These are phyloP conservation scores for Caenorhabditis uteleia DNA, from an alignment of 2,888 invertebrate genomes.

Conservation along the genomic window DNA sequence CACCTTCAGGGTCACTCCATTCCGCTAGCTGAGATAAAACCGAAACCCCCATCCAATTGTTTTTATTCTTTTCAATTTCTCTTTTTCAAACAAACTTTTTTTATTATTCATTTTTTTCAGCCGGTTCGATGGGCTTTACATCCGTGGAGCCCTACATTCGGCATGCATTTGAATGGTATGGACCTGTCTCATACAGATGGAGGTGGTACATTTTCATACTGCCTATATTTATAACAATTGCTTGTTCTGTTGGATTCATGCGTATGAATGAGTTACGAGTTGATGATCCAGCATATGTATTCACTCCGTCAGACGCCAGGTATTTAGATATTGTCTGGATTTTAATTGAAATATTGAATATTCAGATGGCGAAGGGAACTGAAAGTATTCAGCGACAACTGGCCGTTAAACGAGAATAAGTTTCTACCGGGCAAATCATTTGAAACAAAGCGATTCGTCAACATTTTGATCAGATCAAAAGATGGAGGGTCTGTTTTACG, in stretches of 20 bases:
- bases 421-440: constrained; percentile 68
- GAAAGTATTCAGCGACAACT: constrained; percentile 61
- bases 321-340: constrained; percentile 5
- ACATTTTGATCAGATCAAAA: constrained; percentile 60
- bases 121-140: constrained; percentile 44
- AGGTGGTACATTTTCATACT: constrained; percentile 60
- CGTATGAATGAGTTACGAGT: constrained; percentile 60
- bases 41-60: too few relatives aligned
- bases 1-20: too few relatives aligned
- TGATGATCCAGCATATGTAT: constrained; percentile 67
- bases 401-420: constrained; percentile 67
- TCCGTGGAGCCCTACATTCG: constrained; percentile 62
- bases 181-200: constrained; percentile 45
- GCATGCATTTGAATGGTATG: constrained; percentile 64
- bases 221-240: constrained; percentile 55
- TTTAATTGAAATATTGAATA: neutral
- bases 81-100: neutral
- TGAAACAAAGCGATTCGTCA: constrained; percentile 66
- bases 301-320: constrained; percentile 67
- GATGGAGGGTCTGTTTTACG: constrained; percentile 64
- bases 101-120: constrained; percentile 3
- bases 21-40: too few relatives aligned
- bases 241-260: constrained; percentile 57
- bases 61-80: neutral
- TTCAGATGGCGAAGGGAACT: constrained; percentile 66